These are phyloP conservation scores for Calephelis nemesis DNA, from an alignment of 1,140 invertebrate genomes.

Conservation along the genomic window DNA sequence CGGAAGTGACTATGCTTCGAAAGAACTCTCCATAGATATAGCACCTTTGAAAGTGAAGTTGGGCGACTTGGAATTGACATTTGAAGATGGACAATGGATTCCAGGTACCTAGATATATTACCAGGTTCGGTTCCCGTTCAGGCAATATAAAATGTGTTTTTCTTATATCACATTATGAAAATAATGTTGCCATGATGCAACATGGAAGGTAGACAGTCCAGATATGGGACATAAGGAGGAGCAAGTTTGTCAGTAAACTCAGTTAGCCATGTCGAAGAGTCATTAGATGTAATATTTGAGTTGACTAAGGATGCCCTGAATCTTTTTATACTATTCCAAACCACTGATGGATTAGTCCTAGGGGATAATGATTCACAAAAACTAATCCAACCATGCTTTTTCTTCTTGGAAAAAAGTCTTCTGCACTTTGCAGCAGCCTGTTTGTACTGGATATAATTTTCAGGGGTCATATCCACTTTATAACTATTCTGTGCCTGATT, in stretches of 20 bases:
- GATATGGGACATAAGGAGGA: conserved; percentile 29
- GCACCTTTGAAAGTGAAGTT: conserved; percentile 80
- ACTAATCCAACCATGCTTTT: conserved; percentile 25
- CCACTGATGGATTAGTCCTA: conserved; percentile 19
- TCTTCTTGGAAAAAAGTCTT: conserved; percentile 31
- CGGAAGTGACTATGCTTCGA: conserved; percentile 80
- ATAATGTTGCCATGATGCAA: too few species aligned
- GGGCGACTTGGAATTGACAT: conserved; percentile 82
- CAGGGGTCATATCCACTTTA: conserved; percentile 7
- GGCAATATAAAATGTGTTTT: too few species aligned
- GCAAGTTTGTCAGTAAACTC: conserved; percentile 32
- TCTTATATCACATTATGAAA: too few species aligned
- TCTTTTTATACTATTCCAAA: conserved; percentile 35
- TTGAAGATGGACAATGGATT: conserved; percentile 84
- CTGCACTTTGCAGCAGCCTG: conserved; percentile 21
- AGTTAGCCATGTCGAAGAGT: conserved; percentile 22
- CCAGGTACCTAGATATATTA: conserved; percentile 70
- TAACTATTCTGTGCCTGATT: neutral
- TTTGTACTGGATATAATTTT: conserved; percentile 25
- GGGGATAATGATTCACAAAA: conserved; percentile 27
- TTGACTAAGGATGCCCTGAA: conserved; percentile 22
- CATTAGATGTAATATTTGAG: conserved; percentile 7
- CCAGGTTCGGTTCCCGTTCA: neutral
- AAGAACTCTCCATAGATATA: conserved; percentile 80
- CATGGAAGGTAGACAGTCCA: conserved; percentile 2